These are phyloP conservation scores for Dinoponera quadriceps DNA, from an alignment of 1,140 invertebrate genomes.

Conservation along the genomic window DNA sequence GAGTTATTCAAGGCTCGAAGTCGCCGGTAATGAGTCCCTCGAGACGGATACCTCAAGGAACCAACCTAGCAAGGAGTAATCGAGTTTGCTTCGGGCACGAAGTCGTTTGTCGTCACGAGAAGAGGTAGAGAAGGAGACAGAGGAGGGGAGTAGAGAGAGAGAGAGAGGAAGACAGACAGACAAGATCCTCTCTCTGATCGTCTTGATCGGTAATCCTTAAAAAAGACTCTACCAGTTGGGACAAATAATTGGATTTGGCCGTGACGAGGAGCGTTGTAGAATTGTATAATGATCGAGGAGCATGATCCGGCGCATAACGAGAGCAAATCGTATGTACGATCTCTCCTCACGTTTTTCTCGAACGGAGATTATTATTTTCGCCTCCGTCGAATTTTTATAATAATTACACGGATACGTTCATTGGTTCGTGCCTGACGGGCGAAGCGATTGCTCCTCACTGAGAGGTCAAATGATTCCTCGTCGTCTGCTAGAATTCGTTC, in stretches of 20 bases:
- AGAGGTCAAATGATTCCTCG: background rate
- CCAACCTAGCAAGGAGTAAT: constrained; percentile 63
- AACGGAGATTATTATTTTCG: background rate
- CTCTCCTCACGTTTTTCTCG: background rate
- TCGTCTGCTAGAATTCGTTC: background rate
- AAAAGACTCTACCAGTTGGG: constrained; percentile 17
- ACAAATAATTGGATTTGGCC: constrained; percentile 55
- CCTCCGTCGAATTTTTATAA: background rate
- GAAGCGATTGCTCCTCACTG: background rate
- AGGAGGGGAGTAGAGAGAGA: background rate
- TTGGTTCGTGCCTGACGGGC: background rate
- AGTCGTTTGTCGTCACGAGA: constrained; percentile 64
- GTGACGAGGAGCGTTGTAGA: constrained; percentile 29
- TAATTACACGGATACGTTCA: background rate
- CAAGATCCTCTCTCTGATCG: constrained; percentile 21
- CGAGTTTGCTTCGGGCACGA: constrained; percentile 63
- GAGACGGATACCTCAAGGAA: constrained; percentile 52
- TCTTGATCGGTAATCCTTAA: constrained; percentile 49
- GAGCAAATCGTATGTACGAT: background rate
- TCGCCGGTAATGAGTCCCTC: constrained; percentile 64
- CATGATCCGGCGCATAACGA: background rate
- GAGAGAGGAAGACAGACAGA: background rate
- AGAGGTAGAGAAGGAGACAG: background rate
- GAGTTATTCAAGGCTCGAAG: constrained; percentile 39
- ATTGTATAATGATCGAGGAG: constrained; percentile 28